Evolutionary conservation across 2,888 invertebrate species (phyloP).

Genomic region (Ptychoptera albimana): DNA sequence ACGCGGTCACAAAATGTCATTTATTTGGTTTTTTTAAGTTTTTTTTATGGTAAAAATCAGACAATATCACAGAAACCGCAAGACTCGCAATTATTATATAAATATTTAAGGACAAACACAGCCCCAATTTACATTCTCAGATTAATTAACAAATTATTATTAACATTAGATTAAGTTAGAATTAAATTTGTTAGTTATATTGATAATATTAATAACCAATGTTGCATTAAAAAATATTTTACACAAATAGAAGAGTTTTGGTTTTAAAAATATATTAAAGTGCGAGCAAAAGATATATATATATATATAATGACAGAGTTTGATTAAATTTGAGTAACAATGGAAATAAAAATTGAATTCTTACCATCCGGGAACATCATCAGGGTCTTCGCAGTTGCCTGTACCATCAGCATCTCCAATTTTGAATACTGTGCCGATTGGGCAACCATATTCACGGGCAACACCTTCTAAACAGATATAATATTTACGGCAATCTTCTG

Average conservation of each 20-base stretch:
- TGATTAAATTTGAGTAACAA: no score
- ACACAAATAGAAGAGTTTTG: no score
- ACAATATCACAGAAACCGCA: conserved; percentile 22
- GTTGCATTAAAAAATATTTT: no score
- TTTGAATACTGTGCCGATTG: conserved; percentile 90
- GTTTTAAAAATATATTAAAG: no score
- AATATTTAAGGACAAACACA: no score
- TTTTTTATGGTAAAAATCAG: not conserved
- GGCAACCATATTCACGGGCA: conserved; percentile 88
- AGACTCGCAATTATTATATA: conserved; percentile 13
- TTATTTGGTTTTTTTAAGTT: conserved; percentile 5
- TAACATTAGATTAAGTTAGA: no score
- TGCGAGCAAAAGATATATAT: no score
- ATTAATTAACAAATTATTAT: no score
- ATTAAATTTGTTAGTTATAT: no score
- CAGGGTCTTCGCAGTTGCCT: conserved; percentile 88
- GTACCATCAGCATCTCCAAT: conserved; percentile 81
- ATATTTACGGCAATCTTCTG: conserved; percentile 88
- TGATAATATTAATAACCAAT: no score
- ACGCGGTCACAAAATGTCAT: conserved; percentile 5
- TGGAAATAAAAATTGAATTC: conserved; percentile 31
- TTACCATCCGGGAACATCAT: conserved; percentile 92
- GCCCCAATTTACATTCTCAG: no score
- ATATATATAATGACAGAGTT: no score
- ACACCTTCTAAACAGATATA: conserved; percentile 85